Conservation (phyloP, 1,140 invertebrate species). For the Diabrotica virgifera region DNA sequence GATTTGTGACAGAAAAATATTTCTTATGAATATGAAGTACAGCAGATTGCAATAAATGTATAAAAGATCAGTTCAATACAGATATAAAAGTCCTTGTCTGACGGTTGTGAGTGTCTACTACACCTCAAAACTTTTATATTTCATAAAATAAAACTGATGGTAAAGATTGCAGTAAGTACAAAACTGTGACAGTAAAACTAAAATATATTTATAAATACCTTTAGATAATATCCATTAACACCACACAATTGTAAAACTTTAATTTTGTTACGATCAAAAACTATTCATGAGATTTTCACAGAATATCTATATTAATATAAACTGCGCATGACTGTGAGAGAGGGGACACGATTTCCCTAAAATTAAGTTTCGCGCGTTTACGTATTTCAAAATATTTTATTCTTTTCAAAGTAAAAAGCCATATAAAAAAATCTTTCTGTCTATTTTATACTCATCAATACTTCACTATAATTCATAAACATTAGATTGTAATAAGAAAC, state of each 20-base stretch:
- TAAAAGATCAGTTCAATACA: constrained; percentile 2
- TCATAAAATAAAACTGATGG: constrained; percentile 23
- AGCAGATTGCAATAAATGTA: not conserved
- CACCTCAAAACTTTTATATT: constrained; percentile 21
- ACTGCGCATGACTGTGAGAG: constrained; percentile 27
- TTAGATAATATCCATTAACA: constrained; percentile 3
- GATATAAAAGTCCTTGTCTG: constrained; percentile 25
- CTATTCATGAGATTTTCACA: constrained; percentile 28
- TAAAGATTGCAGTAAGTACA: not conserved
- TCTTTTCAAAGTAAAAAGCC: constrained; percentile 5
- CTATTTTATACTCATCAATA: too few species aligned
- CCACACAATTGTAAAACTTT: constrained; percentile 27
- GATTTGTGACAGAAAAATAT: not conserved
- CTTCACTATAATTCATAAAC: too few species aligned
- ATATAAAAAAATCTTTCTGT: too few species aligned
- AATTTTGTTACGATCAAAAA: constrained; percentile 37
- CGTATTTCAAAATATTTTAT: constrained; percentile 9
- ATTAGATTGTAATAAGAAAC: too few species aligned
- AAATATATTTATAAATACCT: constrained; percentile 30
- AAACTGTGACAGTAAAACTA: constrained; percentile 18
- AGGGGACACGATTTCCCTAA: constrained; percentile 22
- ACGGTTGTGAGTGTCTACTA: constrained; percentile 31
- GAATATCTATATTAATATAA: constrained; percentile 29
- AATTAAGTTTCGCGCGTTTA: constrained; percentile 25
- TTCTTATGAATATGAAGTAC: not conserved